phyloP scores from a whole-genome alignment of 2,888 invertebrate genomes.

The Neuroscelio doddi region DNA sequence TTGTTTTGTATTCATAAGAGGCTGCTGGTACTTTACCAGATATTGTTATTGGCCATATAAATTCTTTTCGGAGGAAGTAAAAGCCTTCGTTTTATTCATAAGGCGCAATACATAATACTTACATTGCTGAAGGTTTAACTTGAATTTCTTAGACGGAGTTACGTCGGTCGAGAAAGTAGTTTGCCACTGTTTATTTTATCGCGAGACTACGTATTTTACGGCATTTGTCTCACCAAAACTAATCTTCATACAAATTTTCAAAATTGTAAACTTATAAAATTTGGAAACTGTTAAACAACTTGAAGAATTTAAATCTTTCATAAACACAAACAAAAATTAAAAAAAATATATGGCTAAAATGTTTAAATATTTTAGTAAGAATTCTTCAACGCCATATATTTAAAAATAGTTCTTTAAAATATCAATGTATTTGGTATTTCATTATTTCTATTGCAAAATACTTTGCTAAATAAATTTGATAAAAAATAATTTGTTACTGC shows the following conservation, averaged over 20 bases:
- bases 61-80: conserved; percentile 15
- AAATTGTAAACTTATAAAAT: background rate
- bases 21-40: background rate
- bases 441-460: too few relatives aligned
- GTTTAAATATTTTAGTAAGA: too few relatives aligned
- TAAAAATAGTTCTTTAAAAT: too few relatives aligned
- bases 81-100: conserved; percentile 18
- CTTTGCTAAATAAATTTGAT: too few relatives aligned
- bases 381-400: too few relatives aligned
- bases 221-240: conserved; percentile 21
- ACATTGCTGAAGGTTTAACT: conserved; percentile 17
- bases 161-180: conserved; percentile 44
- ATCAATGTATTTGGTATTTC: too few relatives aligned
- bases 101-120: conserved; percentile 7
- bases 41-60: conserved; percentile 3
- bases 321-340: background rate
- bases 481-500: too few relatives aligned
- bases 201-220: conserved; percentile 21
- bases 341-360: too few relatives aligned
- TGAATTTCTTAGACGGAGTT: conserved; percentile 28
- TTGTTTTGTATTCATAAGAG: too few relatives aligned
- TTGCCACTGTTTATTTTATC: conserved; percentile 38
- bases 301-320: background rate
- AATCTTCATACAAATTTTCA: background rate
- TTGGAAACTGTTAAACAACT: too few relatives aligned